These are phyloP conservation scores for Hemiprocne comata DNA, from an alignment of 2,113 vertebrate genomes.

Conservation along the genomic window DNA sequence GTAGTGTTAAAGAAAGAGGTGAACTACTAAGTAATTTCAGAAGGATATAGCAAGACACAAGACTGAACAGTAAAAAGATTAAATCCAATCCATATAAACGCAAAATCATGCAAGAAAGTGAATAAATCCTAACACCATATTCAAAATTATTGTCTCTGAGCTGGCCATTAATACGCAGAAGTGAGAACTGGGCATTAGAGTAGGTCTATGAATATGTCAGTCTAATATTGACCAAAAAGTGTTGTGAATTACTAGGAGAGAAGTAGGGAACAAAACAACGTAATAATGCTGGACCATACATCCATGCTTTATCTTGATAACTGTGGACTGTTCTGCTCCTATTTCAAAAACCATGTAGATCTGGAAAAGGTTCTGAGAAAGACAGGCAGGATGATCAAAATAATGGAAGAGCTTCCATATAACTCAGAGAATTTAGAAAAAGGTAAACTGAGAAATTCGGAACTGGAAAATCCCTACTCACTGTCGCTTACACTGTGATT, in stretches of 20 bases:
- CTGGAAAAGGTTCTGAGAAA: not conserved
- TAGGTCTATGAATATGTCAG: not conserved
- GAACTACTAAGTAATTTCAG: not conserved
- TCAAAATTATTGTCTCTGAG: not conserved
- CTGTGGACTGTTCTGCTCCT: not conserved
- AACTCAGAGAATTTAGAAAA: not conserved
- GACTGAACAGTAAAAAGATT: not conserved
- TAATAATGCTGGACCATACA: not conserved
- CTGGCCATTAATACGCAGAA: not conserved
- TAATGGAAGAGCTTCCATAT: not conserved
- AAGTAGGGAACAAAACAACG: not conserved
- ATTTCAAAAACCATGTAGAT: not conserved
- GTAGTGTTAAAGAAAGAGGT: not conserved
- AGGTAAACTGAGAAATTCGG: not conserved
- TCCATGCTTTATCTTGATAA: not conserved
- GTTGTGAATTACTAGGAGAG: not conserved
- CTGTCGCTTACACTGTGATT: not conserved
- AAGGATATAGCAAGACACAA: not conserved
- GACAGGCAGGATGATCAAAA: not conserved
- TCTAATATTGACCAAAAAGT: not conserved
- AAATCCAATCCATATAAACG: not conserved
- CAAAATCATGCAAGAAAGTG: not conserved
- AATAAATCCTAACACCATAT: not conserved
- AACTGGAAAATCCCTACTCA: not conserved
- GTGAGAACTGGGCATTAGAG: not conserved